Base-by-base conservation (phyloP, 1,140 invertebrate species). In the Psilanteris sp. region DNA sequence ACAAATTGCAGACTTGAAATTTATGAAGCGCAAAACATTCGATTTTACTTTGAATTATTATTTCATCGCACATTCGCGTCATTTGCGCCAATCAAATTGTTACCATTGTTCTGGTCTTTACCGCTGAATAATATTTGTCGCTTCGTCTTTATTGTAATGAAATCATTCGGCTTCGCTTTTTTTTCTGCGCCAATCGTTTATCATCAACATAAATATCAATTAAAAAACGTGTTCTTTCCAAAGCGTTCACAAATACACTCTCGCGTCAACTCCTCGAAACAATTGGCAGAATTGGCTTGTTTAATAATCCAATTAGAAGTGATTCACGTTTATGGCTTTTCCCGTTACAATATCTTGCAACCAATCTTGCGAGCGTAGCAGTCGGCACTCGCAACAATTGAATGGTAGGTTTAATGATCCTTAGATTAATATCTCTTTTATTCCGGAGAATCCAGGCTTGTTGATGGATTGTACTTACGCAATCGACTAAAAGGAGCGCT, bases 351-450 rank as follows among this genome's bases (percentile, higher is more conserved):
- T 59, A 41, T 57, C 64, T 70, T 50, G 52, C 1, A 14, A 59
- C 52, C 41, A 34, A 67, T 67, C 39, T 24, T 22, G 18, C 22
- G 29, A 52, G 24, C 26, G 26, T 39, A 8, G 24, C 18, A 52
- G 37, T 34, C 31, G 43, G 46, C 66, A 52, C 50, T 59, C 10
- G 8, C 22, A 24, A 39, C 64, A 70, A 70, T 52, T 59, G 66
- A 70, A 70, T 70, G 43, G 34, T 13, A 37, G 10, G 62, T 67
- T 55, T 67, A 57, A 67, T 39, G 54, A 70, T 70, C 52, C 36
- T 22, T 9, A 71, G 67, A 62, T 71, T 54, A 61, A 71, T 71
- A 54, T 62, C 67, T 54, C 31, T n/a, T 71, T 61, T 52, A 39
- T 55, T 8, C 16, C 13, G 16, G 55, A 44, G 55, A 62, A 62